Percentiles rank a stretch among this genome's conserved stretches.
phyloP scores from a whole-genome alignment of 2,797 vertebrate genomes.

The Malacoraja senta region DNA sequence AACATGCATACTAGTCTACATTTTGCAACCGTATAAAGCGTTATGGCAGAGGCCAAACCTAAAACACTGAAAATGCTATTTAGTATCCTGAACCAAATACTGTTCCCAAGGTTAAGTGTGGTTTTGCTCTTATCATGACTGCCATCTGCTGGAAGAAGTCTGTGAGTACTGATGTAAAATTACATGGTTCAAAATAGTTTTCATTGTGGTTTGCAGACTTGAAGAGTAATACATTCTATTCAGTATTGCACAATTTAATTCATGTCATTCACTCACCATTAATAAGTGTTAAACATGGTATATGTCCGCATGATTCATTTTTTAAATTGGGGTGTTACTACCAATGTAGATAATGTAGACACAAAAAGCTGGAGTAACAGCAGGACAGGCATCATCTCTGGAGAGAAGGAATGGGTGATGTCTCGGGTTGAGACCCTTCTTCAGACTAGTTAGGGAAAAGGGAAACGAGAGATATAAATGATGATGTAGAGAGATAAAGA shows the following conservation, averaged over 20 bases:
- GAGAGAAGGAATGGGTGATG: too few species aligned
- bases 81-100: background rate
- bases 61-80: background rate
- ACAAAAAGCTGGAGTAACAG: too few species aligned
- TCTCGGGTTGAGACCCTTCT: too few species aligned
- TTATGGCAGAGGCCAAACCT: background rate
- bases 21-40: background rate
- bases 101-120: background rate
- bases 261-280: background rate
- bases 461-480: too few species aligned
- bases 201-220: background rate
- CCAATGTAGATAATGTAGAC: background rate
- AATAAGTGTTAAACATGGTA: background rate
- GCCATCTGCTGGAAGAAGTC: constrained; percentile 23
- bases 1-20: too few species aligned
- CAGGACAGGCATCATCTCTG: too few species aligned
- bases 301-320: background rate
- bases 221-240: background rate
- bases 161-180: background rate
- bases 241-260: background rate
- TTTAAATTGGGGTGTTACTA: background rate
- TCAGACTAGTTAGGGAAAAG: too few species aligned
- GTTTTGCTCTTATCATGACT: background rate
- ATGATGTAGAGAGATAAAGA: too few species aligned
- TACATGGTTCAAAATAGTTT: background rate